phyloP scores from a whole-genome alignment of 2,797 vertebrate genomes.

The Knipowitschia caucasica region DNA sequence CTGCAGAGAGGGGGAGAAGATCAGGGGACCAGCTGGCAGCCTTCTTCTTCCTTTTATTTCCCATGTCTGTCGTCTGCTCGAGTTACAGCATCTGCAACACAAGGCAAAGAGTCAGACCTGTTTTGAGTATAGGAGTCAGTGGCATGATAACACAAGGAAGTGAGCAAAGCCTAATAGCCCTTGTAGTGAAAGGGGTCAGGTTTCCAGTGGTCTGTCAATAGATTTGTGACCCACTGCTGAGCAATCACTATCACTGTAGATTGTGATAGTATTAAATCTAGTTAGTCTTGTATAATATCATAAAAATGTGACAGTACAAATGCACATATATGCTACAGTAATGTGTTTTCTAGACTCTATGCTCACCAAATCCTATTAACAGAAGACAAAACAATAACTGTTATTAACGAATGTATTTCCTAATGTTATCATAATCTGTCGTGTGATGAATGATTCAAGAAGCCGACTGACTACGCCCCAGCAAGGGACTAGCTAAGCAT shows the following conservation, averaged over 20 bases:
- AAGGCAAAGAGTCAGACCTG: conserved; percentile 15
- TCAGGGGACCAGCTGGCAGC: conserved; percentile 53
- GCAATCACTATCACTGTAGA: not conserved
- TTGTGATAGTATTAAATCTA: not conserved
- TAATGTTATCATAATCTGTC: too few species aligned
- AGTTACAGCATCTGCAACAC: conserved; percentile 50
- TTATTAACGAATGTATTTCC: too few species aligned
- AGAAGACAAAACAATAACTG: too few species aligned
- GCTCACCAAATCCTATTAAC: too few species aligned
- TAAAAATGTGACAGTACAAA: not conserved
- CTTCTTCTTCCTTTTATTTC: conserved; percentile 62
- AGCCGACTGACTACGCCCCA: not conserved
- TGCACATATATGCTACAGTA: too few species aligned
- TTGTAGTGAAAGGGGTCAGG: conserved; percentile 23
- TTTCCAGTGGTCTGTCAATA: conserved; percentile 17
- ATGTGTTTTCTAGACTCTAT: not conserved
- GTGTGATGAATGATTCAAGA: not conserved
- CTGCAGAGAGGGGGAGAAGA: conserved; percentile 21
- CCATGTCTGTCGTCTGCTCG: conserved; percentile 45
- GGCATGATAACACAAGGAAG: conserved; percentile 32
- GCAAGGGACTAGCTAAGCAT: not conserved
- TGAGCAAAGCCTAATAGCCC: conserved; percentile 15
- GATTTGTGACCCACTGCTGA: not conserved
- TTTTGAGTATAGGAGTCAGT: conserved; percentile 17
- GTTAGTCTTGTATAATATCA: too few species aligned